phyloP scores from a whole-genome alignment of 2,113 vertebrate species.

The Oryzias curvinotus region DNA sequence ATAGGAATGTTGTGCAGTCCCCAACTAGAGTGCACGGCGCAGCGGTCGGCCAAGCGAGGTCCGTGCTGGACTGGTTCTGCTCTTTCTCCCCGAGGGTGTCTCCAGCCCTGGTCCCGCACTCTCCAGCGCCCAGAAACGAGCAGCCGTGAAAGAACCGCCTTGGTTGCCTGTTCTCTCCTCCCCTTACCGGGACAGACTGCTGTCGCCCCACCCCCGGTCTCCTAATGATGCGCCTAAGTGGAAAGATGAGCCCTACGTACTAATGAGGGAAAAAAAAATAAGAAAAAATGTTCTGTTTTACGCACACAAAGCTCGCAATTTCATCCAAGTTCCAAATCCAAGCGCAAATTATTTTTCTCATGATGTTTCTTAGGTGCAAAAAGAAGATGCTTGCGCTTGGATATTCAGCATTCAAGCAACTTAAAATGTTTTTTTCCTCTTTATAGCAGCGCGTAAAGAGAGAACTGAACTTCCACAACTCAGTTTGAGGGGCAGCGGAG shows the following conservation, averaged over 20 bases:
- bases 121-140: slow-evolving; percentile 75
- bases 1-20: slow-evolving; percentile 89
- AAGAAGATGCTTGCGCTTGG: background rate
- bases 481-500: background rate
- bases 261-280: slow-evolving; percentile 11
- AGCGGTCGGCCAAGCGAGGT: slow-evolving; percentile 78
- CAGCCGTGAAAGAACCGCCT: slow-evolving; percentile 83
- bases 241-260: slow-evolving; percentile 59
- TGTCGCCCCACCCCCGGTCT: slow-evolving; percentile 75
- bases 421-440: slow-evolving; percentile 9
- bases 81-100: slow-evolving; percentile 78
- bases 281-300: slow-evolving; percentile 24
- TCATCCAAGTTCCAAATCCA: slow-evolving; percentile 2
- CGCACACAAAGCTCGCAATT: slow-evolving; percentile 13
- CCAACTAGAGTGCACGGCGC: slow-evolving; percentile 84
- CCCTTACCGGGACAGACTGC: slow-evolving; percentile 81
- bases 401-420: slow-evolving; percentile 38
- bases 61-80: slow-evolving; percentile 79
- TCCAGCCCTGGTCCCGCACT: slow-evolving; percentile 82
- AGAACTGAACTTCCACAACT: background rate
- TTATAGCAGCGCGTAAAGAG: background rate
- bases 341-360: slow-evolving; percentile 2
- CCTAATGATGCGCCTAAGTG: slow-evolving; percentile 68
- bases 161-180: slow-evolving; percentile 84
- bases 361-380: slow-evolving; percentile 6